Evolutionary conservation across 2,113 vertebrate genomes (phyloP).

Genomic region (Platysteira castanea): DNA sequence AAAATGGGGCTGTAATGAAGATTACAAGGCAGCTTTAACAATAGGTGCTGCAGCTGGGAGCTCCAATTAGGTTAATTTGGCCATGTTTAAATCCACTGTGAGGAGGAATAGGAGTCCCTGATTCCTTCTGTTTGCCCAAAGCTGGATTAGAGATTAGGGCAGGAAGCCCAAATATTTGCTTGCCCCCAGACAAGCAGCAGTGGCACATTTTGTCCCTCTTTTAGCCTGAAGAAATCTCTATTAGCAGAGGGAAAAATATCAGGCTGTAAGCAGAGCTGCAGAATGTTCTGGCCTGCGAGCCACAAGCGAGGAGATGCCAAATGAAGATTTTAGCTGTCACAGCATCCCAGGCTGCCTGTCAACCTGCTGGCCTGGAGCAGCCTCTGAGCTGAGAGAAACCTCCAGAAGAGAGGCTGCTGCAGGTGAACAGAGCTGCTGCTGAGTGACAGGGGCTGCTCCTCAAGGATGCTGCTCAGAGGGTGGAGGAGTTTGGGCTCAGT

Average conservation of each 20-base stretch:
- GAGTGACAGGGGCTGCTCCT: not conserved
- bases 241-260: not conserved
- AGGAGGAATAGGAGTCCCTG: not conserved
- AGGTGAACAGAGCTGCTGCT: not conserved
- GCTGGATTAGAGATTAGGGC: not conserved
- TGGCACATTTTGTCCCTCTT: not conserved
- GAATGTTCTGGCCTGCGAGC: not conserved
- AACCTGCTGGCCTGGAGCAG: not conserved
- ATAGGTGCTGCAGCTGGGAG: not conserved
- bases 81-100: not conserved
- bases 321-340: not conserved
- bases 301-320: not conserved
- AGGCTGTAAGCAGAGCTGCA: not conserved
- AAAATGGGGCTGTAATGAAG: not conserved
- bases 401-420: not conserved
- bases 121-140: not conserved
- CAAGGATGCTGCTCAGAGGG: not conserved
- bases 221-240: not conserved
- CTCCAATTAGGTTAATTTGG: not conserved
- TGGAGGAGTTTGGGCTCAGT: not conserved
- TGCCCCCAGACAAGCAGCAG: not conserved
- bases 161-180: not conserved
- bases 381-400: not conserved
- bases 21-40: not conserved
- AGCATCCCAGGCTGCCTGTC: not conserved